Base-by-base conservation (phyloP, 2,113 vertebrate genomes). In the Apaloderma vittatum region DNA sequence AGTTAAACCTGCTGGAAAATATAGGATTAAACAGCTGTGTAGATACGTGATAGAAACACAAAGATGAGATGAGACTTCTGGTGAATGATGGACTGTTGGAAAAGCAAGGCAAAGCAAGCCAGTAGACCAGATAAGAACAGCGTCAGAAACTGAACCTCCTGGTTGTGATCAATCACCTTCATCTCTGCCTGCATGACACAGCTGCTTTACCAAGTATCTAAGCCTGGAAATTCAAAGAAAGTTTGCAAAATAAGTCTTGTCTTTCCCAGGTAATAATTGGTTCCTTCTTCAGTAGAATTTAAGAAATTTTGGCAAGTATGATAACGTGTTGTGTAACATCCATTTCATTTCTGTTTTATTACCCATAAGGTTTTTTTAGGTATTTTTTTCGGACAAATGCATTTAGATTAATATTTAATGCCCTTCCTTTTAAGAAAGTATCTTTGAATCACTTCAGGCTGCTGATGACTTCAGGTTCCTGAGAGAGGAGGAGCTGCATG, bases 321-420 rank as follows among this genome's bases (percentile, higher is more conserved):
- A 43, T 76, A 36, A 86, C 73, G 46, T 15, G 11, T 93, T 94
- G 52, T 5, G 9, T 71, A 93, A 93, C 29, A n/a, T 48, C 24
- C 0, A 0, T 59, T 93, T 82, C 1, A 73, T 92, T 94, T 86
- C 75, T 83, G 40, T 82, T 90, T 5, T 70, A 51, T 63, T 92
- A 32, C 29, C 7, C 6, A 0, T 77, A 11, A 12, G 40, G 40
- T 8, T 40, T 66, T 46, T 40, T 20, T 37, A 40, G 40, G 40
- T 40, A 40, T 54, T 48, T 36, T 71, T 82, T 77, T 6, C 20
- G 80, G 67, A 45, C 34, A 80, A 71, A 48, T 88, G 36, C 45
- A 24, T 73, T 88, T 74, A 80, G 51, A 76, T 93, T 19, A 90
- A 94, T 90, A 63, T 88, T 94, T 90, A 86, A 95, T 90, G 51